phyloP scores from a whole-genome alignment of 2,113 vertebrate genomes.

The Eclectus roratus region DNA sequence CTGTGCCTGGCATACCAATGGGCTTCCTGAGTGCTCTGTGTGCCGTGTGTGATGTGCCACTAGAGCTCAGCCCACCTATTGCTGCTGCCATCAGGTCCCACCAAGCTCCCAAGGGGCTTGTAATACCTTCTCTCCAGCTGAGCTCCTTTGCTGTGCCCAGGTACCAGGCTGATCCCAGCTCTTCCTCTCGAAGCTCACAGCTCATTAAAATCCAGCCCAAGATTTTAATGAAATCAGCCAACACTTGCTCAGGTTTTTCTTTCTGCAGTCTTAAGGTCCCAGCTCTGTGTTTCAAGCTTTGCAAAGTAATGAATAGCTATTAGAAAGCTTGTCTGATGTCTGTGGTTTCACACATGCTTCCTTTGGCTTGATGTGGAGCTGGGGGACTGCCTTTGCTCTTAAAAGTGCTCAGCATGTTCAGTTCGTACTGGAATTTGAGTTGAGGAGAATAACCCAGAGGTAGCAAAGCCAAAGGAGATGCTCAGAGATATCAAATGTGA shows the following conservation, averaged over 20 bases:
- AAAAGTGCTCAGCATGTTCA: background rate
- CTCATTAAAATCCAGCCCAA: background rate
- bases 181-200: background rate
- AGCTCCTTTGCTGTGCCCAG: background rate
- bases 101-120: background rate
- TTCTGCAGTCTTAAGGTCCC: background rate
- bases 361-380: background rate
- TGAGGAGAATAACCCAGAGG: background rate
- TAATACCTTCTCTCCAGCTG: background rate
- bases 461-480: background rate
- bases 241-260: background rate
- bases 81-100: background rate
- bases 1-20: background rate
- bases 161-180: background rate
- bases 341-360: background rate
- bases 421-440: background rate
- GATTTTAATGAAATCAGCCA: background rate
- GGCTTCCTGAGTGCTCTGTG: background rate
- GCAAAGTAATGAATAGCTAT: background rate
- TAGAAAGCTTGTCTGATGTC: background rate
- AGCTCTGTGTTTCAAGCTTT: background rate
- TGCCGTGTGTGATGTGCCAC: background rate
- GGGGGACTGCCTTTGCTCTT: background rate
- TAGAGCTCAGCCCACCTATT: background rate
- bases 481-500: background rate